These are phyloP conservation scores for Drosophila colorata DNA, from an alignment of 2,888 invertebrate species.

Conservation along the genomic window DNA sequence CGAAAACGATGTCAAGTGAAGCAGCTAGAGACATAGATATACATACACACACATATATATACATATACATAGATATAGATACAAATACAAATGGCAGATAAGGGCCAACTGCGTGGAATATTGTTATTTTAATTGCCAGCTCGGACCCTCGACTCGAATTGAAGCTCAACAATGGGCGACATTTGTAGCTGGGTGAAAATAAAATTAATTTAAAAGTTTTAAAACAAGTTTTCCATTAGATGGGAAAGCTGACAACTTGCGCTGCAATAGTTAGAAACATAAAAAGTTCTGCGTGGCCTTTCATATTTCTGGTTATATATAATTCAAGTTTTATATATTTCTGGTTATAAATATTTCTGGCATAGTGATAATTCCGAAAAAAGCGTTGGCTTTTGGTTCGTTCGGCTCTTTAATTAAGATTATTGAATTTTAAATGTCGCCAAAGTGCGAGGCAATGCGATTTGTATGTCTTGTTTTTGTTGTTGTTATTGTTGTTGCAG, in stretches of 20 bases:
- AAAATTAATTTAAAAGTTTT: constrained; percentile 82
- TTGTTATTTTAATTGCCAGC: constrained; percentile 77
- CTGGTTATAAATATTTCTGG: constrained; percentile 16
- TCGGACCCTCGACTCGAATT: constrained; percentile 53
- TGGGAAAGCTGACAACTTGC: constrained; percentile 59
- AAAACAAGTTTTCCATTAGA: constrained; percentile 77
- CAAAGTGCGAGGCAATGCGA: constrained; percentile 37
- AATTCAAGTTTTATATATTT: constrained; percentile 43
- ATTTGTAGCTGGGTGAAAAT: constrained; percentile 62
- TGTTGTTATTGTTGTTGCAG: not conserved
- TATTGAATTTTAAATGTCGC: constrained; percentile 76
- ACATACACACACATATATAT: not conserved
- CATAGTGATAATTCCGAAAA: constrained; percentile 3
- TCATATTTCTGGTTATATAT: constrained; percentile 51
- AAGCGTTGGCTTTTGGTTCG: not conserved
- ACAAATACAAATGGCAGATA: constrained; percentile 26
- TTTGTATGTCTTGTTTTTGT: constrained; percentile 21
- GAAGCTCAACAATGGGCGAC: constrained; percentile 51
- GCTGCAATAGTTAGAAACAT: constrained; percentile 72
- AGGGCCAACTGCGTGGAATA: constrained; percentile 65
- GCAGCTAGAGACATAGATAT: constrained; percentile 6
- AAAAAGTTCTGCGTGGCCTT: constrained; percentile 61
- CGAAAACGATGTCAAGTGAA: constrained; percentile 36
- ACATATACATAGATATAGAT: constrained; percentile 12
- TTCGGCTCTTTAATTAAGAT: constrained; percentile 68